phyloP scores from a whole-genome alignment of 2,113 vertebrate species.

The Otocyon megalotis region DNA sequence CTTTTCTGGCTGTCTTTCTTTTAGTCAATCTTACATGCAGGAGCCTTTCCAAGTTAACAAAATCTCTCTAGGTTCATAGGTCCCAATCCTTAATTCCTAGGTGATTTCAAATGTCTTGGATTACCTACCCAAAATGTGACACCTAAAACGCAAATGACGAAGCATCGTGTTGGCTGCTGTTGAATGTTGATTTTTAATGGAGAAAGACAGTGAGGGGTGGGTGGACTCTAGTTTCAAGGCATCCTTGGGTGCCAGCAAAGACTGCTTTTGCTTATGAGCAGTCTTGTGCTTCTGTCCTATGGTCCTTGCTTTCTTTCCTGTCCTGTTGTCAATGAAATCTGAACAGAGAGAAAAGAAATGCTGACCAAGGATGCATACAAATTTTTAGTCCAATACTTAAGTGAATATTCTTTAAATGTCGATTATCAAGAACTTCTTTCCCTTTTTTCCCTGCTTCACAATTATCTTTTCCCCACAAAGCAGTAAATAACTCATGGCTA shows the following conservation, averaged over 20 bases:
- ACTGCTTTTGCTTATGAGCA: neutral
- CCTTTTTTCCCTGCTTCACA: neutral
- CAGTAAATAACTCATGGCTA: neutral
- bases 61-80: neutral
- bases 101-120: neutral
- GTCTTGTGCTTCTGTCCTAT: neutral
- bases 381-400: neutral
- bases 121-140: neutral
- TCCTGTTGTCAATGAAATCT: neutral
- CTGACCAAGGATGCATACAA: neutral
- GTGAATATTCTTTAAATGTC: neutral
- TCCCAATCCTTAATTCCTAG: neutral
- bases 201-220: neutral
- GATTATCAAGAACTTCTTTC: neutral
- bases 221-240: neutral
- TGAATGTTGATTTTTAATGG: neutral
- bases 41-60: neutral
- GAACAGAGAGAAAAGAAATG: neutral
- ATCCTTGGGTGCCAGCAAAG: neutral
- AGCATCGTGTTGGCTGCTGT: neutral
- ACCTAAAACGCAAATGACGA: neutral
- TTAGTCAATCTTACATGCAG: neutral
- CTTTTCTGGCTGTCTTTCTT: neutral
- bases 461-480: neutral
- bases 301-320: neutral